phyloP scores from a whole-genome alignment of 1,140 invertebrate genomes.

The Trichoplusia ni region DNA sequence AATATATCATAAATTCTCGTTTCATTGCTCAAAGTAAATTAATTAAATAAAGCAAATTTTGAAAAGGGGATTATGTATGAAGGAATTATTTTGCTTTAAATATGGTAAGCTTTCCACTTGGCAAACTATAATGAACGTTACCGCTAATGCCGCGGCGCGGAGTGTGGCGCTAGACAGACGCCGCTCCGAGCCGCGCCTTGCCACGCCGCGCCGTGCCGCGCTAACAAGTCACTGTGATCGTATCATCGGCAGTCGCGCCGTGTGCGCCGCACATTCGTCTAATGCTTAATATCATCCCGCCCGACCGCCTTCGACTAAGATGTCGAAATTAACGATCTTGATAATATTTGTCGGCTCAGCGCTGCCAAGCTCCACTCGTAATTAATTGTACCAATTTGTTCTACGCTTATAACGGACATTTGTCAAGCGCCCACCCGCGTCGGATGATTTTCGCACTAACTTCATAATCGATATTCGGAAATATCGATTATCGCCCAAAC shows the following conservation, averaged over 20 bases:
- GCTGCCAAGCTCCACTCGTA: constrained; percentile 65
- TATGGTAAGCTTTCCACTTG: constrained; percentile 1
- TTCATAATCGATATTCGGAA: constrained; percentile 75
- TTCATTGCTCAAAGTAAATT: neutral
- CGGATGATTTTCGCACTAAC: constrained; percentile 74
- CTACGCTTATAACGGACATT: constrained; percentile 78
- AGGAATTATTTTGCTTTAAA: constrained; percentile 2
- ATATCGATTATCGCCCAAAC: constrained; percentile 61
- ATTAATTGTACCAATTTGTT: constrained; percentile 81
- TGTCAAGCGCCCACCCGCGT: constrained; percentile 71
- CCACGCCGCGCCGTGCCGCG: no score
- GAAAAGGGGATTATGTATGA: neutral
- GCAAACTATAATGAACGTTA: neutral
- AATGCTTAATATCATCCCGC: constrained; percentile 57
- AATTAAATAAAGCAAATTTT: constrained; percentile 2
- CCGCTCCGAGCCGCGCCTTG: no score
- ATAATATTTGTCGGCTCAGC: constrained; percentile 79
- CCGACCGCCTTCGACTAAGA: constrained; percentile 61
- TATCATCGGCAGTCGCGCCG: constrained; percentile 27
- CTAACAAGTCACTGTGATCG: constrained; percentile 16
- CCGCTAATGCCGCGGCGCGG: neutral
- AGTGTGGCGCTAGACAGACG: neutral
- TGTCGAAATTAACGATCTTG: constrained; percentile 80
- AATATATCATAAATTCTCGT: no score
- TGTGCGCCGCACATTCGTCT: constrained; percentile 57